phyloP scores from a whole-genome alignment of 2,113 vertebrate species.

The Elgaria multicarinata region DNA sequence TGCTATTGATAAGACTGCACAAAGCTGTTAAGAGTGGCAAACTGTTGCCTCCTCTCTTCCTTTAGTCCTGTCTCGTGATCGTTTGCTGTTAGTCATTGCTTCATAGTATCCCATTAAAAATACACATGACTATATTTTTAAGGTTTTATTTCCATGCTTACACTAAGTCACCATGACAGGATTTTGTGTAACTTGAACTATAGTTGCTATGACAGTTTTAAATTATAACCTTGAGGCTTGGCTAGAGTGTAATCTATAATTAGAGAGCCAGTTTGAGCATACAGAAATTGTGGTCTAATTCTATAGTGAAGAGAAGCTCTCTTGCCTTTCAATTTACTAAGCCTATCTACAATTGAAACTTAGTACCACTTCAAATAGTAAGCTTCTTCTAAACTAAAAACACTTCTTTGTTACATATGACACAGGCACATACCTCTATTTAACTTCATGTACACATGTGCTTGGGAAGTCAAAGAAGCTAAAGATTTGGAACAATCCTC shows the following conservation, averaged over 20 bases:
- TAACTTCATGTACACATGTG: not conserved
- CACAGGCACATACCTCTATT: not conserved
- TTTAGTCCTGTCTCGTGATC: conserved; percentile 24
- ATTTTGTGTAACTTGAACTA: conserved; percentile 57
- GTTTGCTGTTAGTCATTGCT: conserved; percentile 33
- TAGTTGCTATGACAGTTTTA: conserved; percentile 38
- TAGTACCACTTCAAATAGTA: not conserved
- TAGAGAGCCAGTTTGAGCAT: conserved; percentile 50
- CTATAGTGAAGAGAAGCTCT: conserved; percentile 44
- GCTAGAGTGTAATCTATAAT: conserved; percentile 49
- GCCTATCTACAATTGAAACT: not conserved
- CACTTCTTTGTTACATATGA: not conserved
- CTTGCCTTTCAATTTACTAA: conserved; percentile 49
- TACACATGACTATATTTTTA: conserved; percentile 49
- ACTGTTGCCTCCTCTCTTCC: conserved; percentile 21
- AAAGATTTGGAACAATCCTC: not conserved
- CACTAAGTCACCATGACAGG: conserved; percentile 52
- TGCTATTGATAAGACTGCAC: not conserved
- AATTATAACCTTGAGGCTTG: conserved; percentile 51
- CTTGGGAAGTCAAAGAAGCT: not conserved
- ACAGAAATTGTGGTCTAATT: conserved; percentile 46
- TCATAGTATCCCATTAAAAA: conserved; percentile 33
- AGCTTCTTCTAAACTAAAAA: not conserved
- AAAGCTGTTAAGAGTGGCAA: conserved; percentile 30
- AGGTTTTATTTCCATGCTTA: conserved; percentile 58